phyloP scores from a whole-genome alignment of 2,113 vertebrate species.

The Cyanocitta stelleri region DNA sequence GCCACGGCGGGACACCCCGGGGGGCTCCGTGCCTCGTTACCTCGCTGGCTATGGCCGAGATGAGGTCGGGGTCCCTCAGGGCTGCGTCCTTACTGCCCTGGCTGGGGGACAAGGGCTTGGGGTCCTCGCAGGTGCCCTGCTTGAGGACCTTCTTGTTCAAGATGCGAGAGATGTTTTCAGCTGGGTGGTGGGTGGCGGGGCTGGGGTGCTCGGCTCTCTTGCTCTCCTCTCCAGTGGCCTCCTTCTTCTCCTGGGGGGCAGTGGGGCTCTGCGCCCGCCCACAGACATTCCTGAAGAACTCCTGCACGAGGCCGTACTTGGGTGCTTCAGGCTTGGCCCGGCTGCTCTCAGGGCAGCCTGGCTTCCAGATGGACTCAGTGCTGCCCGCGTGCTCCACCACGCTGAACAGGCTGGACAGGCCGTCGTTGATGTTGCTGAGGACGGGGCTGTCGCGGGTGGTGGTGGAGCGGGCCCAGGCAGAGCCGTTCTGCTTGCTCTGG shows the following conservation, averaged over 20 bases:
- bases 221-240: conserved; percentile 69
- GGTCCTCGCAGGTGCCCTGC: conserved; percentile 78
- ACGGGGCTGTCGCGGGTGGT: conserved; percentile 96
- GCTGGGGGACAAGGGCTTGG: conserved; percentile 46
- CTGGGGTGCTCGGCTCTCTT: conserved; percentile 73
- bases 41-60: conserved; percentile 71
- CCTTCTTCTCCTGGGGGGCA: conserved; percentile 61
- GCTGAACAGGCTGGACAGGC: conserved; percentile 93
- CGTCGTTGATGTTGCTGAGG: conserved; percentile 89
- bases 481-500: conserved; percentile 87
- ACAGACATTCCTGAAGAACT: conserved; percentile 89
- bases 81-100: conserved; percentile 66
- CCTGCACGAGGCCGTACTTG: conserved; percentile 87
- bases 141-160: conserved; percentile 90
- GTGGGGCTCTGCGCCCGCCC: conserved; percentile 76
- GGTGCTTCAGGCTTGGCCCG: conserved; percentile 76
- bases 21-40: conserved; percentile 62
- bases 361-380: conserved; percentile 89
- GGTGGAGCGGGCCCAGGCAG: conserved; percentile 97
- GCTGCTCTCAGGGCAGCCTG: conserved; percentile 61
- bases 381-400: conserved; percentile 92
- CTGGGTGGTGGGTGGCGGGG: conserved; percentile 58
- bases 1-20: neutral
- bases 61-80: conserved; percentile 64
- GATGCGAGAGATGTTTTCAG: conserved; percentile 79